These are phyloP conservation scores for Fopius arisanus DNA, from an alignment of 1,140 invertebrate species.

Conservation along the genomic window DNA sequence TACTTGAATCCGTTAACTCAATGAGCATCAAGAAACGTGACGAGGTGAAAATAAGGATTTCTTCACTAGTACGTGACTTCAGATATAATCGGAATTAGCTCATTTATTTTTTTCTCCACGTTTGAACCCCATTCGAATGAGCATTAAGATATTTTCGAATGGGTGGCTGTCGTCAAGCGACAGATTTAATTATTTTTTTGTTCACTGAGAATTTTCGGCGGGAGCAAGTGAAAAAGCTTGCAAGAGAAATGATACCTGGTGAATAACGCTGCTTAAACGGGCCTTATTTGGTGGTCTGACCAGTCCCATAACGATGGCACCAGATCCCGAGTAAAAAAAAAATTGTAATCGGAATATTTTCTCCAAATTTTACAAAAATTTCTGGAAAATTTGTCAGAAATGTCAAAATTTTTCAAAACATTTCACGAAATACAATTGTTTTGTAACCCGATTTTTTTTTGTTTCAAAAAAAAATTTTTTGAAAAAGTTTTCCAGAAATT, in stretches of 20 bases:
- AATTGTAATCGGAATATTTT: no score
- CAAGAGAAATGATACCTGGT: not conserved
- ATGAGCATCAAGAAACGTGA: not conserved
- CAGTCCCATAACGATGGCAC: constrained; percentile 22
- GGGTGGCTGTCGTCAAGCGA: not conserved
- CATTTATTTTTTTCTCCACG: not conserved
- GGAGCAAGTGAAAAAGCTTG: not conserved
- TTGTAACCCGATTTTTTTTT: no score
- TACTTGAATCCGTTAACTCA: not conserved
- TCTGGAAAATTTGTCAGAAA: no score
- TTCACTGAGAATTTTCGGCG: not conserved
- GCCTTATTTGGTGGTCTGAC: constrained; percentile 41
- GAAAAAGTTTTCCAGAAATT: no score
- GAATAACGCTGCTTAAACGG: constrained; percentile 34
- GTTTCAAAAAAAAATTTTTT: no score
- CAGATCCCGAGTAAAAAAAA: no score
- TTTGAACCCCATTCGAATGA: not conserved
- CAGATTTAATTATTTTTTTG: no score
- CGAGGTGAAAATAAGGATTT: not conserved
- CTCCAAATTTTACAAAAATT: no score
- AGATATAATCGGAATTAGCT: not conserved
- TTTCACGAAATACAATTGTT: no score
- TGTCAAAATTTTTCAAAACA: no score
- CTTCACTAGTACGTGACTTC: not conserved
- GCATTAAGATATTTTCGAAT: not conserved